Evolutionary conservation across 2,113 vertebrate genomes (phyloP).

Genomic region (Epinephelus fuscoguttatus): DNA sequence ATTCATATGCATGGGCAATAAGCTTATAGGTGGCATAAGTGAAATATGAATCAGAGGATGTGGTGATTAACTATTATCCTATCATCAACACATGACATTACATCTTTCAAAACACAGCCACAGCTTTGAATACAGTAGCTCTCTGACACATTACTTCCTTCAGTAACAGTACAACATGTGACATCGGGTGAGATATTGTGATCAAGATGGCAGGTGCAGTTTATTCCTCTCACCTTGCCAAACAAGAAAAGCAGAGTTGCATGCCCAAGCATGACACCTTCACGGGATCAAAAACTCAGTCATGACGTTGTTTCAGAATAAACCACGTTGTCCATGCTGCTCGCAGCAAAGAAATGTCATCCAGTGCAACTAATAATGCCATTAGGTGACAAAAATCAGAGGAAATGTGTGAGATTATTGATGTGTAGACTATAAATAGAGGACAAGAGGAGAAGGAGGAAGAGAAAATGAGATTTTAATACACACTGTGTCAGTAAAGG

Average conservation of each 20-base stretch:
- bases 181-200: conserved; percentile 16
- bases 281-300: neutral
- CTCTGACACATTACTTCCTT: neutral
- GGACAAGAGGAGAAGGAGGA: neutral
- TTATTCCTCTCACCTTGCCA: neutral
- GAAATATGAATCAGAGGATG: neutral
- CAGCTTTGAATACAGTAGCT: conserved; percentile 8
- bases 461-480: neutral
- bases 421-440: neutral
- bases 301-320: neutral
- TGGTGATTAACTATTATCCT: neutral
- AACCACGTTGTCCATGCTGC: neutral
- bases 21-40: neutral
- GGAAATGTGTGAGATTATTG: neutral
- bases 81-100: neutral
- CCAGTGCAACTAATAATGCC: neutral
- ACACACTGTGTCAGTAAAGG: neutral
- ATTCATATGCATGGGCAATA: neutral
- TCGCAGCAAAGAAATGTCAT: conserved; percentile 4
- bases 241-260: neutral
- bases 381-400: neutral
- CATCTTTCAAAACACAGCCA: neutral
- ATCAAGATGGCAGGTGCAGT: conserved; percentile 13
- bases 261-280: too few species aligned
- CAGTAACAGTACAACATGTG: neutral